A percentile compares a stretch with the other conserved stretches of the same genome.
Conservation (phyloP, 2,797 vertebrate species). For the Aratinga solstitialis region DNA sequence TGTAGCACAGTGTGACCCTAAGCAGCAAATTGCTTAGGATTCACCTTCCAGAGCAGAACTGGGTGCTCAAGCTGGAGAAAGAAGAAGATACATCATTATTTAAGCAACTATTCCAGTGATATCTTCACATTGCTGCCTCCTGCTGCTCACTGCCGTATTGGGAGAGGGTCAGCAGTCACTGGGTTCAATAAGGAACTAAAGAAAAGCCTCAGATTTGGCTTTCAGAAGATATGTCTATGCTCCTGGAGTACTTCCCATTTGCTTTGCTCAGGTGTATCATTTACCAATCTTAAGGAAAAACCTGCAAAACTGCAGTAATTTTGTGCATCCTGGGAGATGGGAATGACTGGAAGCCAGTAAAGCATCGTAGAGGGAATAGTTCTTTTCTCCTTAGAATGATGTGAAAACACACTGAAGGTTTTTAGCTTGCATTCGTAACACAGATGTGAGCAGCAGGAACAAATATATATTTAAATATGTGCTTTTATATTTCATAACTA, state of each 20-base stretch:
- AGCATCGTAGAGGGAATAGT: neutral
- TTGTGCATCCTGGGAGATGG: neutral
- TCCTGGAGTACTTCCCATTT: neutral
- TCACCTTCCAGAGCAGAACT: neutral
- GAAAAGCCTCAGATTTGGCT: neutral
- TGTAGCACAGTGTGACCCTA: neutral
- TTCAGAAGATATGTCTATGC: neutral
- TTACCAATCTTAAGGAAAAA: neutral
- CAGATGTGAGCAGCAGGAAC: neutral
- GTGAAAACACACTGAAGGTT: neutral
- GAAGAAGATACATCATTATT: neutral
- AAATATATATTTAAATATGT: neutral
- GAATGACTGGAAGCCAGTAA: neutral
- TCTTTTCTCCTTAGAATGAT: neutral
- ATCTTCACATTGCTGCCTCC: neutral
- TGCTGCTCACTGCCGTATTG: neutral
- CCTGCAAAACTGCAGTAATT: neutral
- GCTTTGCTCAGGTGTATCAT: neutral
- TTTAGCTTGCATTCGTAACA: neutral
- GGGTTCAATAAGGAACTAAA: neutral
- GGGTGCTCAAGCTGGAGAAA: neutral
- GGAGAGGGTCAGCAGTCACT: neutral
- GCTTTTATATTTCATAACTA: neutral
- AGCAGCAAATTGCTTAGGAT: neutral
- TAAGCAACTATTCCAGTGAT: neutral